Conservation (phyloP, 2,113 vertebrate species). For the Zosterops pallidus region DNA sequence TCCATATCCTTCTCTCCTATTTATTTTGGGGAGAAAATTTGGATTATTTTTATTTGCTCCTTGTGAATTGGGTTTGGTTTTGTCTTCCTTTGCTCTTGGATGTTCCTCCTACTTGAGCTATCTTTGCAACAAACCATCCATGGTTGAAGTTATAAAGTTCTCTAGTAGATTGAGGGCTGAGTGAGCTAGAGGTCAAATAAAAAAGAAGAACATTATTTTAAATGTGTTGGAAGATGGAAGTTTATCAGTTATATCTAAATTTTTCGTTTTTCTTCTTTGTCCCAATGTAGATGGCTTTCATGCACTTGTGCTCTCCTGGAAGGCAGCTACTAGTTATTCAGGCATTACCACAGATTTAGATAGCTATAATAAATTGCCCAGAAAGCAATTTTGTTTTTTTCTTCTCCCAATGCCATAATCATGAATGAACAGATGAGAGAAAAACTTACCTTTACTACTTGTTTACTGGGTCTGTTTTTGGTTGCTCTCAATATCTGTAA, state of each 20-base stretch:
- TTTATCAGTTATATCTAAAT: not conserved
- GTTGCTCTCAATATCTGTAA: not conserved
- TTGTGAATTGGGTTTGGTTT: not conserved
- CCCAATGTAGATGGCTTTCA: not conserved
- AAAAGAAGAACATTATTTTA: not conserved
- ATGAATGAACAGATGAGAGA: not conserved
- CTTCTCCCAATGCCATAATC: not conserved
- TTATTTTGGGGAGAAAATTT: not conserved
- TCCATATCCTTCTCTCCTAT: not conserved
- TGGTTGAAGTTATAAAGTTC: not conserved
- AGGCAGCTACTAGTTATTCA: not conserved
- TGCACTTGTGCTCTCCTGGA: not conserved
- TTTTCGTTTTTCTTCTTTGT: not conserved
- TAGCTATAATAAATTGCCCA: not conserved
- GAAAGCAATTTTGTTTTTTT: not conserved
- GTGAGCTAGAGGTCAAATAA: not conserved
- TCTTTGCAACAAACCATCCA: not conserved
- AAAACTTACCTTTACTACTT: not conserved
- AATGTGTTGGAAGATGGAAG: not conserved
- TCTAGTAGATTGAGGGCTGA: not conserved
- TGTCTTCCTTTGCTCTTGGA: not conserved
- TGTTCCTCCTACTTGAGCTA: not conserved
- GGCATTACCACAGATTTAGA: not conserved
- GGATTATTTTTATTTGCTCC: not conserved
- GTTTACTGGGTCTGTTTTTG: not conserved